Percentiles rank a stretch among this genome's conserved stretches.
Evolutionary conservation across 2,113 vertebrate genomes (phyloP).

Genomic region (Hippopotamus amphibius): DNA sequence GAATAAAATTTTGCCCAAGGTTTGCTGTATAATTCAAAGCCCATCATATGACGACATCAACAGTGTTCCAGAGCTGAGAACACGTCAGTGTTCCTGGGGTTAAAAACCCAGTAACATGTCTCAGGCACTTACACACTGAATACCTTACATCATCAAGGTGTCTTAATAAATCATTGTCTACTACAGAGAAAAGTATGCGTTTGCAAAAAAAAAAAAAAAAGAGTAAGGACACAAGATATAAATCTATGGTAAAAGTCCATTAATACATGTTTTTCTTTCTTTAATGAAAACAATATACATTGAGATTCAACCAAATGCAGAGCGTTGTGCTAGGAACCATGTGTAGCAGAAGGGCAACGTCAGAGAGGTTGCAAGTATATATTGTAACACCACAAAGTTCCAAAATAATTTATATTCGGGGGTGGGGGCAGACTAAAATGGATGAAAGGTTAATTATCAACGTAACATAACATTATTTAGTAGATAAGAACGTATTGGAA

Average conservation of each 20-base stretch:
- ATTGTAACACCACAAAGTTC: not conserved
- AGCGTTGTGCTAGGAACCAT: not conserved
- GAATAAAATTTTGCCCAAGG: not conserved
- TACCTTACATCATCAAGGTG: not conserved
- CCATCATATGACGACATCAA: not conserved
- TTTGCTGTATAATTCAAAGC: not conserved
- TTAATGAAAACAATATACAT: not conserved
- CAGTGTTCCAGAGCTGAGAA: not conserved
- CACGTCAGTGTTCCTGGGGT: not conserved
- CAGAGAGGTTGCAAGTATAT: not conserved
- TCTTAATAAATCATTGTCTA: not conserved
- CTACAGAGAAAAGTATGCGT: not conserved
- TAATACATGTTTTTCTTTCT: not conserved
- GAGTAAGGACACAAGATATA: not conserved
- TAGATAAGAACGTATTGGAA: not conserved
- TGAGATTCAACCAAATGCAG: not conserved
- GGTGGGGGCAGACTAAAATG: not conserved
- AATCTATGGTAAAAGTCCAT: not conserved
- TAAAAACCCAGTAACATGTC: not conserved
- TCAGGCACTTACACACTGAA: not conserved
- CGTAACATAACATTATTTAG: not conserved
- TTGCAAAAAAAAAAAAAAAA: constrained; percentile 32
- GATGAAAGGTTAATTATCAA: not conserved
- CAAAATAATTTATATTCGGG: not conserved
- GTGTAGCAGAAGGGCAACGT: not conserved